These are phyloP conservation scores for Hirtodrosophila duncani DNA, from an alignment of 2,888 invertebrate genomes.

Conservation along the genomic window DNA sequence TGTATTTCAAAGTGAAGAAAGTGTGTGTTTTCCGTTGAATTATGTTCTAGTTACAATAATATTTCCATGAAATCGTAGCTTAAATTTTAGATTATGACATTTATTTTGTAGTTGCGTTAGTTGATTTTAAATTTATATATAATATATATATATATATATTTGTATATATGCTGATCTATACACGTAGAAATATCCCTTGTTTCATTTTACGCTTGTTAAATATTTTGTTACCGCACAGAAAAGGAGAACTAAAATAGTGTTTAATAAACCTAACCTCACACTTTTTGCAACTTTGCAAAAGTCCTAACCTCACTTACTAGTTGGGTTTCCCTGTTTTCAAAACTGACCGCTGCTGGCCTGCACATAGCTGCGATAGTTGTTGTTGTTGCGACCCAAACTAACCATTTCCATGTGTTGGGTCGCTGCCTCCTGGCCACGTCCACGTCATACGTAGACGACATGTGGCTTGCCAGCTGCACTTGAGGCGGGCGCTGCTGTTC, in stretches of 20 bases:
- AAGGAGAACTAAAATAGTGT: too few relatives aligned
- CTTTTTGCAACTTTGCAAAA: too few relatives aligned
- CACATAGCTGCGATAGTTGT: constrained; percentile 64
- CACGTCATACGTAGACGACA: constrained; percentile 79
- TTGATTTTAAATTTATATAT: constrained; percentile 9
- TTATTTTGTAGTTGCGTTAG: constrained; percentile 11
- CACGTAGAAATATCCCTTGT: constrained; percentile 78
- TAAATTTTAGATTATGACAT: constrained; percentile 9
- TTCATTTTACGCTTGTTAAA: constrained; percentile 76
- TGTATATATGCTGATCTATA: constrained; percentile 68
- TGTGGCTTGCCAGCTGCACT: constrained; percentile 60
- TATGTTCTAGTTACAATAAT: constrained; percentile 10
- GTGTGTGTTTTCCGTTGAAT: constrained; percentile 14
- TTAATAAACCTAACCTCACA: constrained; percentile 32
- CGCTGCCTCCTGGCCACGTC: constrained; percentile 54
- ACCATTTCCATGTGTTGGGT: constrained; percentile 52
- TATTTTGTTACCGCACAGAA: constrained; percentile 61
- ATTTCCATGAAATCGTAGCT: constrained; percentile 19
- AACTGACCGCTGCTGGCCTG: constrained; percentile 53
- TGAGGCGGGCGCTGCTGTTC: constrained; percentile 10
- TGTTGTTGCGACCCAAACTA: constrained; percentile 54
- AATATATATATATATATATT: constrained; percentile 24
- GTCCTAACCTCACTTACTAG: constrained; percentile 31
- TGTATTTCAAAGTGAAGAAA: constrained; percentile 1
- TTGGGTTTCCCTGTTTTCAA: constrained; percentile 34